A percentile compares a stretch with the other conserved stretches of the same genome.
Evolutionary conservation across 2,113 vertebrate genomes (phyloP).

Genomic region (Epinephelus moara): DNA sequence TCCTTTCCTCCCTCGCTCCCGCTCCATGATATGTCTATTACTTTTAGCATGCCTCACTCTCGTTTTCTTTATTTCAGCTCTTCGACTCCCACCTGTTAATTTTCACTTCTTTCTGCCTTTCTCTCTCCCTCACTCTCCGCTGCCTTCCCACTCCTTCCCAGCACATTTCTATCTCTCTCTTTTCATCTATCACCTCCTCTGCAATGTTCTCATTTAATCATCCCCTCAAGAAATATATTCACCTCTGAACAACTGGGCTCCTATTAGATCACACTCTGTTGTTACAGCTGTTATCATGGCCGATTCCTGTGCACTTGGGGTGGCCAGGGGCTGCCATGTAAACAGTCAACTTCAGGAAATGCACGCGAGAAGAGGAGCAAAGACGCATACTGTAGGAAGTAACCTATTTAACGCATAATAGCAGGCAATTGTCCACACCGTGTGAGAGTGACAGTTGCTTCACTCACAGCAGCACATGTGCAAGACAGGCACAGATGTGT

Average conservation of each 20-base stretch:
- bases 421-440: constrained; percentile 1
- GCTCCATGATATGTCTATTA: constrained; percentile 65
- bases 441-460: constrained; percentile 3
- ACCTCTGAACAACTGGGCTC: constrained; percentile 77
- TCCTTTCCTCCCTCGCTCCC: constrained; percentile 24
- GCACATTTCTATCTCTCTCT: constrained; percentile 76
- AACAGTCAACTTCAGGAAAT: constrained; percentile 53
- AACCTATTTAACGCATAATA: constrained; percentile 11
- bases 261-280: constrained; percentile 76
- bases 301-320: constrained; percentile 71
- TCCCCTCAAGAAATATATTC: constrained; percentile 85
- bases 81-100: constrained; percentile 80
- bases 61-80: constrained; percentile 64
- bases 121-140: constrained; percentile 66
- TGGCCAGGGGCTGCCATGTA: constrained; percentile 52
- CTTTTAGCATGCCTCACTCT: constrained; percentile 55
- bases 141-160: constrained; percentile 77
- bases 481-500: constrained; percentile 37
- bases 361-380: constrained; percentile 20
- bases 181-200: constrained; percentile 86
- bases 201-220: constrained; percentile 87
- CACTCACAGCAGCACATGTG: constrained; percentile 19
- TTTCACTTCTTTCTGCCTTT: constrained; percentile 75
- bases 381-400: constrained; percentile 28
- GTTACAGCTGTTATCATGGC: constrained; percentile 74